These are phyloP conservation scores for Nasonia oneida DNA, from an alignment of 2,888 invertebrate genomes.

Conservation along the genomic window DNA sequence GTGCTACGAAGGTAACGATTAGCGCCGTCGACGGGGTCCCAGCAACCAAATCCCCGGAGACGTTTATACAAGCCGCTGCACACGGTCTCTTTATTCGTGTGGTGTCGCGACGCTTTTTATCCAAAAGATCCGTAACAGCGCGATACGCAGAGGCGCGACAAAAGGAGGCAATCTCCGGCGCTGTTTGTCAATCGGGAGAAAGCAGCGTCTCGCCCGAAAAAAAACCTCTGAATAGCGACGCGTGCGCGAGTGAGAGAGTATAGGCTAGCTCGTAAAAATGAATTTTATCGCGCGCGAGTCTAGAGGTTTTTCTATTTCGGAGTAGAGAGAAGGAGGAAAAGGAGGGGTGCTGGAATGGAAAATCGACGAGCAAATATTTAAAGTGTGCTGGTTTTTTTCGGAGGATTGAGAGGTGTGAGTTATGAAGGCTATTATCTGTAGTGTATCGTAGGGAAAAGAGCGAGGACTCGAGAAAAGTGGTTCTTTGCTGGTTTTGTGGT, in stretches of 20 bases:
- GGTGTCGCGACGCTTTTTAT: conserved; percentile 11
- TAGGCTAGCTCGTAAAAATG: not conserved
- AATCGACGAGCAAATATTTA: conserved; percentile 12
- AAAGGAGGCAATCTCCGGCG: conserved; percentile 46
- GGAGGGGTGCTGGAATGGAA: not conserved
- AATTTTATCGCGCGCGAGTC: conserved; percentile 41
- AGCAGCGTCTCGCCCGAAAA: conserved; percentile 26
- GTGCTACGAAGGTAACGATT: not conserved
- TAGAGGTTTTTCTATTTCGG: conserved; percentile 14
- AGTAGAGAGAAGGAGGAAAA: not conserved
- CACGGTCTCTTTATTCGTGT: not conserved
- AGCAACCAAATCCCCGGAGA: conserved; percentile 1
- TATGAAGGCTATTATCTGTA: not conserved
- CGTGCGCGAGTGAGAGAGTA: not conserved
- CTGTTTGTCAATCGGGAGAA: conserved; percentile 48
- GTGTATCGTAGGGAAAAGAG: not conserved
- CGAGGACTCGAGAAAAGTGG: not conserved
- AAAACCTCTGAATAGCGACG: not conserved
- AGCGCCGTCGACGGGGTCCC: not conserved
- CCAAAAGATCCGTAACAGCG: conserved; percentile 16
- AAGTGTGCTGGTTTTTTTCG: not conserved
- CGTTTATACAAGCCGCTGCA: not conserved
- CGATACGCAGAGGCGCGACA: conserved; percentile 23
- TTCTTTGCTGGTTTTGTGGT: not conserved
- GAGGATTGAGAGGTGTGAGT: not conserved